phyloP scores from a whole-genome alignment of 1,140 invertebrate genomes.

The Atopsyche davidsoni region DNA sequence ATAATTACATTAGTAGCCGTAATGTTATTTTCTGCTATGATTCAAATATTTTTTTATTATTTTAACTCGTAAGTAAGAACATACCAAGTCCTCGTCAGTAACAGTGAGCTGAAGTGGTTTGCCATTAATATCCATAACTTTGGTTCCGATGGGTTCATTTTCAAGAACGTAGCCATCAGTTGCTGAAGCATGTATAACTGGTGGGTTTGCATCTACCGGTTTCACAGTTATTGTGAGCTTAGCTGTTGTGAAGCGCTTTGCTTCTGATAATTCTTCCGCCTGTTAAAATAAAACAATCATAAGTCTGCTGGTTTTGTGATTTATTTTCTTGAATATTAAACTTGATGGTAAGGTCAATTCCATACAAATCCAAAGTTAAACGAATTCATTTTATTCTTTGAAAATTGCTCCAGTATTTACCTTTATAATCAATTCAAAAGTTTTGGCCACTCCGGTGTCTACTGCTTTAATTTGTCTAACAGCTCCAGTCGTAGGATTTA shows the following conservation, averaged over 20 bases:
- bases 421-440: constrained; percentile 58
- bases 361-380: too few relatives aligned
- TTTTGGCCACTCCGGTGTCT: constrained; percentile 68
- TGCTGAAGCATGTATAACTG: constrained; percentile 64
- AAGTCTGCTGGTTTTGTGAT: too few relatives aligned
- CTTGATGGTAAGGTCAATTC: too few relatives aligned
- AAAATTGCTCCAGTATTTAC: too few relatives aligned
- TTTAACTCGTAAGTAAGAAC: constrained; percentile 15
- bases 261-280: constrained; percentile 76
- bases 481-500: constrained; percentile 71
- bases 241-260: constrained; percentile 70
- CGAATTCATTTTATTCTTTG: constrained; percentile 1
- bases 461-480: constrained; percentile 75
- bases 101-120: constrained; percentile 67
- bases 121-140: constrained; percentile 62
- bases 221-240: constrained; percentile 75
- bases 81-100: constrained; percentile 75
- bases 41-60: not conserved
- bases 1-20: not conserved
- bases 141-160: constrained; percentile 77
- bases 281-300: constrained; percentile 31
- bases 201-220: constrained; percentile 79
- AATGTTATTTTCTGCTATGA: not conserved
- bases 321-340: too few relatives aligned
- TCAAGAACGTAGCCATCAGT: constrained; percentile 77